phyloP scores from a whole-genome alignment of 2,797 vertebrate genomes.

The Potorous gilbertii region DNA sequence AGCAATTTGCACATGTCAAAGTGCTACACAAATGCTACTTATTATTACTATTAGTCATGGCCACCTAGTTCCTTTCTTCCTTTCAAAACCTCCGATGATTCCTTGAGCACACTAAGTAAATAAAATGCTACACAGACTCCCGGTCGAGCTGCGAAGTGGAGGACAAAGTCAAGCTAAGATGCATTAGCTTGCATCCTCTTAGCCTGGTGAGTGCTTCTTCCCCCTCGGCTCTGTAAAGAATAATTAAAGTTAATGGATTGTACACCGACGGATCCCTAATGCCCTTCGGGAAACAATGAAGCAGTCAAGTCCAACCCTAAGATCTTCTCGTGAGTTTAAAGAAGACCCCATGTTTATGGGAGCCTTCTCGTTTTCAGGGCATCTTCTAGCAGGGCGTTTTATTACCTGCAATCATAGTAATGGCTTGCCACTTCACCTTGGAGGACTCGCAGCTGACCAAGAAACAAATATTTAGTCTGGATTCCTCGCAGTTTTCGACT shows the following conservation, averaged over 20 bases:
- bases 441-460: constrained; percentile 42
- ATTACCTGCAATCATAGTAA: constrained; percentile 55
- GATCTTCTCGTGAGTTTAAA: neutral
- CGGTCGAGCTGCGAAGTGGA: neutral
- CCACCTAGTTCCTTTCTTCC: neutral
- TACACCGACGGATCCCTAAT: neutral
- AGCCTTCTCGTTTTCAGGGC: neutral
- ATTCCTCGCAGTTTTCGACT: neutral
- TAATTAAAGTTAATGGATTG: constrained; percentile 12
- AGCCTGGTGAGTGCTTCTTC: neutral
- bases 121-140: constrained; percentile 35
- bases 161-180: neutral
- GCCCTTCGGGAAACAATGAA: neutral
- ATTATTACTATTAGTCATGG: neutral
- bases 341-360: neutral
- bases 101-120: constrained; percentile 5
- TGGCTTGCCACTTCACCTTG: constrained; percentile 59
- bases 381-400: constrained; percentile 38
- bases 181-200: neutral
- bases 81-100: neutral
- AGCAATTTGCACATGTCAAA: neutral
- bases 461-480: constrained; percentile 63
- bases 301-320: neutral
- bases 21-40: neutral
- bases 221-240: neutral